phyloP scores from a whole-genome alignment of 2,888 invertebrate species.

The Crepidodera aurea region DNA sequence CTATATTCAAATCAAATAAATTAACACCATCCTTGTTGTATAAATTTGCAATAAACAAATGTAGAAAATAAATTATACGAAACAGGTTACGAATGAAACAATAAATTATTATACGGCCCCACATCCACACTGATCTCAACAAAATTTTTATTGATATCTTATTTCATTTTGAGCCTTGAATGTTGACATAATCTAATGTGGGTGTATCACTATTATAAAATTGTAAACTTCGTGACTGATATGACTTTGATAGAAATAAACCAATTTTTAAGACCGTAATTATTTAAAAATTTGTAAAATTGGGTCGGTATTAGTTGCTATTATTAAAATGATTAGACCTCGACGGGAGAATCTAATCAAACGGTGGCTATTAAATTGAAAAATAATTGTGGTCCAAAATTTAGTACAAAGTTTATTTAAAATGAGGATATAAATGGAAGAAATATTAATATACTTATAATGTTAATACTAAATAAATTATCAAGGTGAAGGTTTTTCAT shows the following conservation, averaged over 20 bases:
- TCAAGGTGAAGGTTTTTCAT: too few species aligned
- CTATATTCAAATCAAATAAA: background rate
- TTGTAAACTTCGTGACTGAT: slow-evolving; percentile 6
- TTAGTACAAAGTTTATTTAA: too few species aligned
- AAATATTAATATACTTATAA: too few species aligned
- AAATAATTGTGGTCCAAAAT: too few species aligned
- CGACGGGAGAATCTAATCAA: too few species aligned
- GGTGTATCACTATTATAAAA: slow-evolving; percentile 16
- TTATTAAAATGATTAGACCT: too few species aligned
- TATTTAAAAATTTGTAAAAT: slow-evolving; percentile 4
- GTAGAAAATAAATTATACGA: background rate
- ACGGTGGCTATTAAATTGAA: too few species aligned
- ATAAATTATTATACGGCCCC: slow-evolving; percentile 4
- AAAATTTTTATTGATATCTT: slow-evolving; percentile 14
- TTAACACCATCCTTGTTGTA: background rate
- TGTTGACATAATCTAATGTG: slow-evolving; percentile 17
- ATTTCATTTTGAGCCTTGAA: slow-evolving; percentile 14
- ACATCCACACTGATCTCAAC: background rate
- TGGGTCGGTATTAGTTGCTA: background rate
- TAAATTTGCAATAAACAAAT: slow-evolving; percentile 13
- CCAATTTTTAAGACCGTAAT: background rate
- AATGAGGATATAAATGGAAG: too few species aligned
- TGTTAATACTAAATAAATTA: too few species aligned
- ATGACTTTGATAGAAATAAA: slow-evolving; percentile 10
- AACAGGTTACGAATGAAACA: background rate